These are phyloP conservation scores for Drosophila eohydei DNA, from an alignment of 2,888 invertebrate genomes.

Conservation along the genomic window DNA sequence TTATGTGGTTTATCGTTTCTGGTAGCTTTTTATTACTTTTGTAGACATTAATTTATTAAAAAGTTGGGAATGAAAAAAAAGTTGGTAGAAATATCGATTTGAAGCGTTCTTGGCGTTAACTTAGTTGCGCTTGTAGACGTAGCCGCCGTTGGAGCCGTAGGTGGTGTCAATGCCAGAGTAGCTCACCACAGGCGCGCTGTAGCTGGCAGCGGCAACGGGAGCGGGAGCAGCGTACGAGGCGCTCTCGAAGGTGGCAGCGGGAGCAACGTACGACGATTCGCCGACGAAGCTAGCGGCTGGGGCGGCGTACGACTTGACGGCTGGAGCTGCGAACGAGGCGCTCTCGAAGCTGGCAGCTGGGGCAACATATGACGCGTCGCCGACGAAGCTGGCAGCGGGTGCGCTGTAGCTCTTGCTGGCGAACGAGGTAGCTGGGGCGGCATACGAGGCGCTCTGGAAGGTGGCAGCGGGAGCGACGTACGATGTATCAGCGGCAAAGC, in stretches of 20 bases:
- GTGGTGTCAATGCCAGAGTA: slow-evolving; percentile 71
- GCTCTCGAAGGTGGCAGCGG: slow-evolving; percentile 22
- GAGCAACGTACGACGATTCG: slow-evolving; percentile 22
- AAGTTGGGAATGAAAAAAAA: slow-evolving; percentile 12
- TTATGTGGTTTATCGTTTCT: slow-evolving; percentile 1
- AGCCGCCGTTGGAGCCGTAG: slow-evolving; percentile 82
- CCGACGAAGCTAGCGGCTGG: slow-evolving; percentile 24
- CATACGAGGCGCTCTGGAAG: slow-evolving; percentile 19
- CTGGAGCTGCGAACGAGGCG: slow-evolving; percentile 19
- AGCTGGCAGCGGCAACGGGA: slow-evolving; percentile 30
- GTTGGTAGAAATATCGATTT: not conserved
- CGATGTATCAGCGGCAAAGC: not conserved
- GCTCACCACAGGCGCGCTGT: slow-evolving; percentile 14
- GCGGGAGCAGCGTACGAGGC: slow-evolving; percentile 37
- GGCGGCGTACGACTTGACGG: slow-evolving; percentile 27
- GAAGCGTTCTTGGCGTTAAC: not conserved
- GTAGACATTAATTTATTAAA: slow-evolving; percentile 10
- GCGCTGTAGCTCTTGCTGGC: slow-evolving; percentile 19
- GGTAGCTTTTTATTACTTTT: slow-evolving; percentile 8
- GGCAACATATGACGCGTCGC: slow-evolving; percentile 17
- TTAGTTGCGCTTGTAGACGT: slow-evolving; percentile 71
- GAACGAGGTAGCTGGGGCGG: slow-evolving; percentile 35
- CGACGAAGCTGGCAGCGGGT: slow-evolving; percentile 20
- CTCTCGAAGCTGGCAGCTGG: slow-evolving; percentile 29
- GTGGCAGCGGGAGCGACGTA: slow-evolving; percentile 32